Percentiles rank a stretch among this genome's conserved stretches.
These are phyloP conservation scores for Molossus alvarezi DNA, from an alignment of 2,797 vertebrate genomes.

Conservation along the genomic window DNA sequence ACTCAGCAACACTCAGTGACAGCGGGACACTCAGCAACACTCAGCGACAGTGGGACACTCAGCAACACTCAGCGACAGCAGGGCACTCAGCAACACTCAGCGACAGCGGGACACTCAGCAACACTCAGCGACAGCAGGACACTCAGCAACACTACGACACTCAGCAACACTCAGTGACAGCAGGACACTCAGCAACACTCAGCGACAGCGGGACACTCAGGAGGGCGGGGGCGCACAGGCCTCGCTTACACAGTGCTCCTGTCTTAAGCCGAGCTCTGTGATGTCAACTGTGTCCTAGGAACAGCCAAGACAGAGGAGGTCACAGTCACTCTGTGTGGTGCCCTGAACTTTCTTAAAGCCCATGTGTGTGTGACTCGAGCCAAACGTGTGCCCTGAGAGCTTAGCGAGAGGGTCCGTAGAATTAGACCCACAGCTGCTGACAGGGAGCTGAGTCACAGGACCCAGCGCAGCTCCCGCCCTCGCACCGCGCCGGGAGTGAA, in stretches of 20 bases:
- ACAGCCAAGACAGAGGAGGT: background rate
- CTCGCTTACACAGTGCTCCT: background rate
- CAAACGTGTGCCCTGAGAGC: background rate
- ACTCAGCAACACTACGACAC: no score
- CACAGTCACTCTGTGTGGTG: background rate
- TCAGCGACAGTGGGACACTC: no score
- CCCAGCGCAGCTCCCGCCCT: background rate
- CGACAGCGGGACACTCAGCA: no score
- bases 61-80: no score
- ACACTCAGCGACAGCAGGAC: no score
- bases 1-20: no score
- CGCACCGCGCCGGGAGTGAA: background rate
- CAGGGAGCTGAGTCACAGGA: no score
- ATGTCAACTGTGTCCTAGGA: background rate
- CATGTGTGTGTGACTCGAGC: background rate
- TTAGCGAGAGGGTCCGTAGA: background rate
- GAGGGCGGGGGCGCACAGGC: background rate
- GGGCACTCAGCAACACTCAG: no score
- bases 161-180: no score
- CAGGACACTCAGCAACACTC: no score
- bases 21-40: no score
- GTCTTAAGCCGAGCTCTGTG: background rate
- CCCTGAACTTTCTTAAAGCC: background rate
- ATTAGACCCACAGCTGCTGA: background rate
- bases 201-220: no score